Evolutionary conservation across 2,797 vertebrate species (phyloP).

Genomic region (Etheostoma nigrum): DNA sequence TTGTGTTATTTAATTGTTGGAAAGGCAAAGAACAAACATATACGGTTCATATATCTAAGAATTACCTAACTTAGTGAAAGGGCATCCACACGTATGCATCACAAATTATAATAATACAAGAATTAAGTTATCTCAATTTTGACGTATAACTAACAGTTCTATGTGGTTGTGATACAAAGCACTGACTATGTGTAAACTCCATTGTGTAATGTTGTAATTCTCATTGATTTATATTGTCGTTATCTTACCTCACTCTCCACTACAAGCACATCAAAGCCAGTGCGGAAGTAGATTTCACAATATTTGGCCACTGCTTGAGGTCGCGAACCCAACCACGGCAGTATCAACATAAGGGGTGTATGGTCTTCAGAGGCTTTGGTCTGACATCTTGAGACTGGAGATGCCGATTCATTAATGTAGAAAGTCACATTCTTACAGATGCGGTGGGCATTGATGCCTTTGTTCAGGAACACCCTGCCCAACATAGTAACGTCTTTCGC

Average conservation of each 20-base stretch:
- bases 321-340: conserved; percentile 84
- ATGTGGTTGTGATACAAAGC: background rate
- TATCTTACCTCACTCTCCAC: conserved; percentile 80
- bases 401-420: conserved; percentile 62
- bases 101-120: no score
- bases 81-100: no score
- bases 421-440: conserved; percentile 80
- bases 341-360: conserved; percentile 78
- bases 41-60: no score
- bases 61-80: no score
- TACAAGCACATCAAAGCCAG: conserved; percentile 79
- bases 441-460: conserved; percentile 68
- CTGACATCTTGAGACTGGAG: conserved; percentile 13
- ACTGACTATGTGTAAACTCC: background rate
- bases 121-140: background rate
- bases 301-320: conserved; percentile 78
- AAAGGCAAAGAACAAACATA: no score
- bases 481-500: conserved; percentile 55
- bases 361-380: background rate
- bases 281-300: conserved; percentile 81
- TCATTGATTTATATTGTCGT: background rate
- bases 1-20: no score
- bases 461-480: conserved; percentile 37
- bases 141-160: background rate
- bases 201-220: background rate